phyloP scores from a whole-genome alignment of 1,140 invertebrate species.

The Drosophila willistoni region DNA sequence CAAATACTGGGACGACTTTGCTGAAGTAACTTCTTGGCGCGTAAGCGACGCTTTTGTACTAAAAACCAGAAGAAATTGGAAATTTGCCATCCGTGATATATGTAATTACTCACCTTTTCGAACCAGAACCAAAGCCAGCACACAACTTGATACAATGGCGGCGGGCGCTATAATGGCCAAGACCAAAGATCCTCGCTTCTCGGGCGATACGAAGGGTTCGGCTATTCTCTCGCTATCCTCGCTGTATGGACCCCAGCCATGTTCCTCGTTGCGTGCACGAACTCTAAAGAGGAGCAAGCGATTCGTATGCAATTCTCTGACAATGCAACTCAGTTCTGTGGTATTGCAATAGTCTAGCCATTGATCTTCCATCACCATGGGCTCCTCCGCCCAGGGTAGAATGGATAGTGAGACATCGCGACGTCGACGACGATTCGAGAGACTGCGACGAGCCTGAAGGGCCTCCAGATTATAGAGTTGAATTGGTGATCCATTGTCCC shows the following conservation, averaged over 20 bases:
- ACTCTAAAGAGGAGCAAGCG: constrained; percentile 89
- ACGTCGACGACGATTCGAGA: constrained; percentile 23
- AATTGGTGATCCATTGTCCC: constrained; percentile 87
- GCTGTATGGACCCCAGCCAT: constrained; percentile 91
- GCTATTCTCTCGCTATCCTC: constrained; percentile 85
- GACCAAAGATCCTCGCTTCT: constrained; percentile 83
- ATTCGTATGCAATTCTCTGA: constrained; percentile 87
- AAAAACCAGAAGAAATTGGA: neutral
- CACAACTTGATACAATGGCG: constrained; percentile 82
- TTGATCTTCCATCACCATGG: constrained; percentile 83
- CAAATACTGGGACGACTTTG: constrained; percentile 80
- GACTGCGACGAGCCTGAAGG: constrained; percentile 55
- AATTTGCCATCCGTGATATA: neutral
- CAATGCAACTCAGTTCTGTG: constrained; percentile 90
- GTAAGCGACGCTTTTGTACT: constrained; percentile 65
- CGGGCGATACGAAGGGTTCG: constrained; percentile 75
- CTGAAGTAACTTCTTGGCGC: constrained; percentile 74
- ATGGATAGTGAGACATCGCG: constrained; percentile 32
- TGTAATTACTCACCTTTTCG: constrained; percentile 49
- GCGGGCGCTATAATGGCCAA: constrained; percentile 85
- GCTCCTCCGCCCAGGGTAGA: constrained; percentile 71
- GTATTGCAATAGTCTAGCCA: constrained; percentile 93
- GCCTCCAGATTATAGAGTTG: constrained; percentile 87
- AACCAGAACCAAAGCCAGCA: constrained; percentile 84
- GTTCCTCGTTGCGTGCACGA: constrained; percentile 88